These are phyloP conservation scores for Sylvicapra grimmia DNA, from an alignment of 2,113 vertebrate species.

Conservation along the genomic window DNA sequence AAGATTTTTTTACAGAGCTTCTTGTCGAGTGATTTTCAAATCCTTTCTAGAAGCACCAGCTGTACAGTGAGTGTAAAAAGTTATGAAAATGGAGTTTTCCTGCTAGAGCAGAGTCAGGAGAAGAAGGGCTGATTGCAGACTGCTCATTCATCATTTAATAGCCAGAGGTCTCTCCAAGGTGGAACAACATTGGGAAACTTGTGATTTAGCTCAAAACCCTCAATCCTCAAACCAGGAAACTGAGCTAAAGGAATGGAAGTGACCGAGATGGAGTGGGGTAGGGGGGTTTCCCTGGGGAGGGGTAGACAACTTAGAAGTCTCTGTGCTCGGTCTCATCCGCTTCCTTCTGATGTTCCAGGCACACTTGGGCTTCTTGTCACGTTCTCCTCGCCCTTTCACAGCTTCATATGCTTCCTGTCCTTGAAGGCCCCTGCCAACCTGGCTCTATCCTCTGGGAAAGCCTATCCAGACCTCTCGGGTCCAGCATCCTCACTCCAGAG, in stretches of 20 bases:
- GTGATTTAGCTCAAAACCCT: not conserved
- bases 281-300: rapidly evolving
- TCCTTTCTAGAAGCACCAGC: conserved; percentile 6
- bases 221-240: not conserved
- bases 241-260: not conserved
- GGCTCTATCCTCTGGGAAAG: not conserved
- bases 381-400: not conserved
- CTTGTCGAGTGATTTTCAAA: not conserved
- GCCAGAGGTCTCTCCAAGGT: not conserved
- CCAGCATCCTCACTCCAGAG: not conserved
- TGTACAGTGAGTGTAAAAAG: not conserved
- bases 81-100: not conserved
- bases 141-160: not conserved
- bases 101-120: not conserved
- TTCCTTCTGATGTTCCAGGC: not conserved
- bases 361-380: not conserved
- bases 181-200: not conserved
- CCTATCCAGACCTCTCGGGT: not conserved
- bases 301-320: too few relatives aligned
- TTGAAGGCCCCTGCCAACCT: not conserved
- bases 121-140: not conserved
- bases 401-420: not conserved
- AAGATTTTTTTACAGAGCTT: not conserved
- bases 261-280: not conserved
- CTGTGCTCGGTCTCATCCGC: too few relatives aligned